These are phyloP conservation scores for Drosophila formosana DNA, from an alignment of 2,888 invertebrate genomes.

Conservation along the genomic window DNA sequence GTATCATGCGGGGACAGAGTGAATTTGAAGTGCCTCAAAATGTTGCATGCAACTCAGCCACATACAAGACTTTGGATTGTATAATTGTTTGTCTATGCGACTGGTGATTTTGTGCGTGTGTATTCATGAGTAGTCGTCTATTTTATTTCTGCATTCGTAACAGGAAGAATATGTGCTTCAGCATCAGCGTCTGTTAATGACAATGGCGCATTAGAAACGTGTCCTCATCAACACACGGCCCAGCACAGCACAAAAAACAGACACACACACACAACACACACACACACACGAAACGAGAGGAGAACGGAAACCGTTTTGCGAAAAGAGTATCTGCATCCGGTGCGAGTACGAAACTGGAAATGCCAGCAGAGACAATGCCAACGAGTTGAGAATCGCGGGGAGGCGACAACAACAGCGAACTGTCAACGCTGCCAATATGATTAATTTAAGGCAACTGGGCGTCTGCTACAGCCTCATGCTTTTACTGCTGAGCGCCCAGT, in stretches of 20 bases:
- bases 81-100: constrained; percentile 2
- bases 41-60: neutral
- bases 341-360: constrained; percentile 59
- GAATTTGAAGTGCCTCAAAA: too few species aligned
- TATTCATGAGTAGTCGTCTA: neutral
- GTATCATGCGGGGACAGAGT: too few species aligned
- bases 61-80: constrained; percentile 2
- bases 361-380: constrained; percentile 59
- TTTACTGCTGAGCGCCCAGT: constrained; percentile 60
- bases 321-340: constrained; percentile 50
- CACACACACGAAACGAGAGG: neutral
- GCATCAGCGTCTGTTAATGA: constrained; percentile 10
- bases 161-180: constrained; percentile 17
- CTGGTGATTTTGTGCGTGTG: neutral
- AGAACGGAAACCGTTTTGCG: constrained; percentile 27
- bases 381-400: constrained; percentile 58
- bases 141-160: constrained; percentile 2
- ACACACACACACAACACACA: constrained; percentile 1
- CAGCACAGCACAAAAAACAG: too few species aligned
- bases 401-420: constrained; percentile 42
- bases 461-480: constrained; percentile 58
- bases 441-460: constrained; percentile 48
- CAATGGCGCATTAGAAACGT: constrained; percentile 32
- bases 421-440: constrained; percentile 59
- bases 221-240: constrained; percentile 4